Evolutionary conservation across 1,140 invertebrate species (phyloP).

Genomic region (Solenopsis invicta): DNA sequence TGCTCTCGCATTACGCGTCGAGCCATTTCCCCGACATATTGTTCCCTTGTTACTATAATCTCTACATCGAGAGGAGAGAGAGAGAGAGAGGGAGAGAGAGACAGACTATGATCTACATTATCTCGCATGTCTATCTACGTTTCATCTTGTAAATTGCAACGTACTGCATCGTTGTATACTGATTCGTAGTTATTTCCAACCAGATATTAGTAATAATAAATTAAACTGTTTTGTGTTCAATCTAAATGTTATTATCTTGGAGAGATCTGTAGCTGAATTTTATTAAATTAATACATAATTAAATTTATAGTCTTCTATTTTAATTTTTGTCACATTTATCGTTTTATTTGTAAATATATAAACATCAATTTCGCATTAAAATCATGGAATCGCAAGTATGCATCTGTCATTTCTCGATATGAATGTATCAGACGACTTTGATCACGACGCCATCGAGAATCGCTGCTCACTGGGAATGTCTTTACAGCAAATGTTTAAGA

Average conservation of each 20-base stretch:
- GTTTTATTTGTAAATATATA: not conserved
- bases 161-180: not conserved
- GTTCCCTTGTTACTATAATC: slow-evolving; percentile 49
- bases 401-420: not conserved
- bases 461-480: not conserved
- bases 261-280: not conserved
- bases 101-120: not conserved
- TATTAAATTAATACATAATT: not conserved
- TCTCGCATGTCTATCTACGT: not conserved
- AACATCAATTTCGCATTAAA: not conserved
- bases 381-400: not conserved
- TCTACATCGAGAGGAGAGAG: not conserved
- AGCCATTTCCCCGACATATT: slow-evolving; percentile 34
- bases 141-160: not conserved
- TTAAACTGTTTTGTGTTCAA: not conserved
- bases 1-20: slow-evolving; percentile 39
- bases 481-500: not conserved
- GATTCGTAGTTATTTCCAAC: not conserved
- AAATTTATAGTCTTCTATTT: not conserved
- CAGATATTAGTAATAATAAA: not conserved
- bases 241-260: slow-evolving; percentile 12
- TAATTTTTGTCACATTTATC: not conserved
- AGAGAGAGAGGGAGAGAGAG: not conserved
- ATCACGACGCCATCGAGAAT: not conserved
- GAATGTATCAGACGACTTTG: not conserved